These are phyloP conservation scores for Centropristis striata DNA, from an alignment of 2,113 vertebrate genomes.

Conservation along the genomic window DNA sequence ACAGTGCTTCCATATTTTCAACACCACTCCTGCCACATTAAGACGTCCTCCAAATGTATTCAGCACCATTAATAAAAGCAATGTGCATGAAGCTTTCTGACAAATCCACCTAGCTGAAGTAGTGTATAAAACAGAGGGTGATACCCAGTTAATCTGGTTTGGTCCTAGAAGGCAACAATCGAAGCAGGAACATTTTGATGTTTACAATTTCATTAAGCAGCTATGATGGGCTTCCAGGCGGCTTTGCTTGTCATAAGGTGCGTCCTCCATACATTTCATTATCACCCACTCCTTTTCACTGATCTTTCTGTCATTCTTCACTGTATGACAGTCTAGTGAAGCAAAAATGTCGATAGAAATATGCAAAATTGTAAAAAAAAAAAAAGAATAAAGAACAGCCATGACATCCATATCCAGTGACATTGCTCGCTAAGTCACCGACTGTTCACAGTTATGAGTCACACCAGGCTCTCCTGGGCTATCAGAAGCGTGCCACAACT, in stretches of 20 bases:
- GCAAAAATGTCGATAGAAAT: constrained; percentile 39
- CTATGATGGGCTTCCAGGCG: neutral
- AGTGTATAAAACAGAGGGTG: neutral
- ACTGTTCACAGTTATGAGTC: constrained; percentile 15
- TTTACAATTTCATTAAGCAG: neutral
- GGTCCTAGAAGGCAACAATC: constrained; percentile 33
- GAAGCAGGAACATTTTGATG: constrained; percentile 7
- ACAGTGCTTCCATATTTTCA: neutral
- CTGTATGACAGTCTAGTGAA: constrained; percentile 38
- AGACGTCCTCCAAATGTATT: neutral
- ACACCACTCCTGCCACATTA: neutral
- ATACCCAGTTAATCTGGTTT: neutral
- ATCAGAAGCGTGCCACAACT: constrained; percentile 77
- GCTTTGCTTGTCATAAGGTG: constrained; percentile 12
- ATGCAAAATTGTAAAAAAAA: constrained; percentile 32
- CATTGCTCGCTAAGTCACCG: neutral
- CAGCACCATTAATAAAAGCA: neutral
- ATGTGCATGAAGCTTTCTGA: neutral
- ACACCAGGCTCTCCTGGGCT: neutral
- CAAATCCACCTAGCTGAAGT: neutral
- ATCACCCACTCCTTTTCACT: neutral
- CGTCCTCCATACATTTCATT: neutral
- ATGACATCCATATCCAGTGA: constrained; percentile 11
- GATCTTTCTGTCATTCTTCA: constrained; percentile 9
- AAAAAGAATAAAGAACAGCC: neutral